Evolutionary conservation across 1,140 invertebrate species (phyloP).

Genomic region (Dysdera silvatica): DNA sequence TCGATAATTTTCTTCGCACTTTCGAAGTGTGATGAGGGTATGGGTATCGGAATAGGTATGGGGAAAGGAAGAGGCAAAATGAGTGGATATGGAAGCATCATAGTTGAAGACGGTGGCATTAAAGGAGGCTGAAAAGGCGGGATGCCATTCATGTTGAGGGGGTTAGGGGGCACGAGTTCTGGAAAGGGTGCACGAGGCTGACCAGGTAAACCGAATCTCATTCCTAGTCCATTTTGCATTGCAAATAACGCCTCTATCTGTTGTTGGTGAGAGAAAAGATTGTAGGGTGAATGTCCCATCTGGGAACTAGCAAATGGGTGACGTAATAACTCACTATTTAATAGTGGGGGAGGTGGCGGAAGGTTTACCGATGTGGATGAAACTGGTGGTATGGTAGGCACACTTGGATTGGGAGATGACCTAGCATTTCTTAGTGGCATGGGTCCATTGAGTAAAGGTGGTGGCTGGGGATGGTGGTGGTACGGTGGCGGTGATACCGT

Average conservation of each 20-base stretch:
- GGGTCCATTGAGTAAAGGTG: no score
- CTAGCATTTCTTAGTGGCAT: no score
- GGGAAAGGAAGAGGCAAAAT: constrained; percentile 30
- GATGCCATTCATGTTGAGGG: no score
- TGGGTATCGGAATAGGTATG: constrained; percentile 27
- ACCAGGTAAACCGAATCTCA: not conserved
- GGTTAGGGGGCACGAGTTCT: constrained; percentile 6
- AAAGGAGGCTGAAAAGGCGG: not conserved
- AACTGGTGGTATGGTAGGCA: no score
- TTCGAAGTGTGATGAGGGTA: no score
- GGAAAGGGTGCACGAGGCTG: not conserved
- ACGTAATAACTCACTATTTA: constrained; percentile 5
- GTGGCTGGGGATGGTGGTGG: no score
- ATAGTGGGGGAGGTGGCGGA: constrained; percentile 7
- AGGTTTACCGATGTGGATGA: no score
- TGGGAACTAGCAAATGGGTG: constrained; percentile 1
- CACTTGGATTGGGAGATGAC: no score
- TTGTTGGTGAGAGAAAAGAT: constrained; percentile 8
- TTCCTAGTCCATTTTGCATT: constrained; percentile 15
- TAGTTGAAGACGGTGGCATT: not conserved
- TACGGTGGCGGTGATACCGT: no score
- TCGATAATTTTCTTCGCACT: no score
- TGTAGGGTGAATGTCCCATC: not conserved
- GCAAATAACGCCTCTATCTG: constrained; percentile 19
- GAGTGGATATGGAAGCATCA: constrained; percentile 30